These are phyloP conservation scores for Athene cunicularia DNA, from an alignment of 2,113 vertebrate species.

Conservation along the genomic window DNA sequence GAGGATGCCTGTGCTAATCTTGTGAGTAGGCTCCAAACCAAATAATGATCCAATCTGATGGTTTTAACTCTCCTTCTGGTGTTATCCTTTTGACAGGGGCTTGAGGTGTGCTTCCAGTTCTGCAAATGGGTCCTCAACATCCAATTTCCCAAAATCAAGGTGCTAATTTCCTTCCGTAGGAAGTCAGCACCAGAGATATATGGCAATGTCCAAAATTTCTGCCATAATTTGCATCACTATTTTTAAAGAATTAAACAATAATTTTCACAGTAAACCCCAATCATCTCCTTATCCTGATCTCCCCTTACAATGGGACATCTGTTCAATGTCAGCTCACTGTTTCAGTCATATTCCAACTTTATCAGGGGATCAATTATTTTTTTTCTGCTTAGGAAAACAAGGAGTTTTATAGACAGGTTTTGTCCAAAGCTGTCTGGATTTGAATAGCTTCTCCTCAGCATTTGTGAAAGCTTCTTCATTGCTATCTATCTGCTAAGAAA, in stretches of 20 bases:
- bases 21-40: neutral
- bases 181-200: neutral
- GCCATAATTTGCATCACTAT: neutral
- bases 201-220: neutral
- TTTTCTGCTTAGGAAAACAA: neutral
- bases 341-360: neutral
- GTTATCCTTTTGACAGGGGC: neutral
- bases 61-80: neutral
- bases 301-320: neutral
- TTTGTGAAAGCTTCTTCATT: neutral
- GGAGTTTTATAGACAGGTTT: neutral
- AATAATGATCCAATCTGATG: neutral
- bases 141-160: neutral
- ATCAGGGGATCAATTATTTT: neutral
- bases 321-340: neutral
- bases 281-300: neutral
- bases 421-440: neutral
- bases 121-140: rapidly evolving
- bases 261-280: neutral
- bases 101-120: rapidly evolving
- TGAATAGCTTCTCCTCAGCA: neutral
- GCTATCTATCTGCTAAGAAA: neutral
- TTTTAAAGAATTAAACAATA: neutral
- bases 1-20: neutral
- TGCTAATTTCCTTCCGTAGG: neutral